Evolutionary conservation across 2,113 vertebrate species (phyloP).

Genomic region (Tenrec ecaudatus): DNA sequence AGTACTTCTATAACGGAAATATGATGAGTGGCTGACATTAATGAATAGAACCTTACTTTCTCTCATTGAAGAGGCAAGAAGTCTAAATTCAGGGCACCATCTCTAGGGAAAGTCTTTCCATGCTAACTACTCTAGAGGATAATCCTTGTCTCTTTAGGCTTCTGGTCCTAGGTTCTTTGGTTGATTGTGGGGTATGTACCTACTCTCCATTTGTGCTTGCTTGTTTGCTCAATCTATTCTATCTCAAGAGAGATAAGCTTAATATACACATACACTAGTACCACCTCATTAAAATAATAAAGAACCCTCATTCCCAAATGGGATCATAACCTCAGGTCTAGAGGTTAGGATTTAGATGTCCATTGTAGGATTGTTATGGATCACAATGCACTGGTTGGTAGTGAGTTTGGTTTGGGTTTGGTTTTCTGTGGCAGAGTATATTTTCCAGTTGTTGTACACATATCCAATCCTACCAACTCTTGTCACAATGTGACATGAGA

Average conservation of each 20-base stretch:
- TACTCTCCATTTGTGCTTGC: background rate
- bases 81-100: background rate
- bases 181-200: background rate
- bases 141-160: background rate
- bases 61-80: background rate
- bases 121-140: background rate
- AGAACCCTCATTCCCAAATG: background rate
- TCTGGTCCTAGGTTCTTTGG: background rate
- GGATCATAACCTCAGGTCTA: background rate
- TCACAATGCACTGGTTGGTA: too few species aligned
- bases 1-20: background rate
- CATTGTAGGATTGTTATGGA: too few species aligned
- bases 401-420: too few species aligned
- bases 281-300: background rate
- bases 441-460: background rate
- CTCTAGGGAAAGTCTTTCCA: background rate
- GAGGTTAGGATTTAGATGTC: background rate
- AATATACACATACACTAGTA: background rate
- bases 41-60: background rate
- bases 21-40: background rate
- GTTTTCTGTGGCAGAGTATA: background rate
- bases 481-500: background rate
- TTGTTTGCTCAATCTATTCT: background rate
- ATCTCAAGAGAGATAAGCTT: background rate
- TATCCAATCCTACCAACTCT: background rate